These are phyloP conservation scores for Uloborus diversus DNA, from an alignment of 1,140 invertebrate genomes.

Conservation along the genomic window DNA sequence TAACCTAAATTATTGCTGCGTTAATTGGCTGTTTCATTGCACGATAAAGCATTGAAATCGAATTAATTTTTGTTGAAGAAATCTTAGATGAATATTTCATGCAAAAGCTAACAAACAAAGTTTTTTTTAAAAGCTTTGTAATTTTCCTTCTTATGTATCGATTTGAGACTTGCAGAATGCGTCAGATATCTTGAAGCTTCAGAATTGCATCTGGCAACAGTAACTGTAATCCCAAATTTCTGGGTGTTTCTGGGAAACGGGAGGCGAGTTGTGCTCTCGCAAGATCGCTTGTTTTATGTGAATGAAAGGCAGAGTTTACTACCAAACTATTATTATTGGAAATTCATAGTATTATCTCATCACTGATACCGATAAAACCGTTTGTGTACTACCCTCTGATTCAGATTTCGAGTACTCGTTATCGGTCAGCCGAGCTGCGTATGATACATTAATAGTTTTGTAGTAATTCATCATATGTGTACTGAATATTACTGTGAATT, in stretches of 20 bases:
- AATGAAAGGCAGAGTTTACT: background rate
- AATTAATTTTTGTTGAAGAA: too few species aligned
- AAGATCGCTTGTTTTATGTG: background rate
- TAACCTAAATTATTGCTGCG: too few species aligned
- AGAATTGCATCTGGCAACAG: conserved; percentile 33
- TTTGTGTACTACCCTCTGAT: background rate
- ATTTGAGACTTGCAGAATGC: conserved; percentile 29
- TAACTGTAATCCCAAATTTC: conserved; percentile 31
- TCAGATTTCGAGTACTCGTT: background rate
- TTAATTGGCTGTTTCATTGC: too few species aligned
- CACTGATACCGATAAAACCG: background rate
- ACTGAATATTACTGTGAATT: too few species aligned
- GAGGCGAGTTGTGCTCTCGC: background rate
- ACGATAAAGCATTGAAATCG: too few species aligned
- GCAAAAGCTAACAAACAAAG: background rate
- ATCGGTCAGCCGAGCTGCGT: background rate
- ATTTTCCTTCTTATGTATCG: conserved; percentile 34
- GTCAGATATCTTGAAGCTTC: conserved; percentile 43
- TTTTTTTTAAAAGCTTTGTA: too few species aligned
- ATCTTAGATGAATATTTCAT: too few species aligned
- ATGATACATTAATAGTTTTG: background rate
- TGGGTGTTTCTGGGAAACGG: conserved; percentile 29
- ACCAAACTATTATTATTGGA: background rate
- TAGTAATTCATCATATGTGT: background rate
- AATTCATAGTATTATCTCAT: background rate